Percentiles rank a stretch among this genome's conserved stretches.
phyloP scores from a whole-genome alignment of 2,888 invertebrate genomes.

The Macaria notata region DNA sequence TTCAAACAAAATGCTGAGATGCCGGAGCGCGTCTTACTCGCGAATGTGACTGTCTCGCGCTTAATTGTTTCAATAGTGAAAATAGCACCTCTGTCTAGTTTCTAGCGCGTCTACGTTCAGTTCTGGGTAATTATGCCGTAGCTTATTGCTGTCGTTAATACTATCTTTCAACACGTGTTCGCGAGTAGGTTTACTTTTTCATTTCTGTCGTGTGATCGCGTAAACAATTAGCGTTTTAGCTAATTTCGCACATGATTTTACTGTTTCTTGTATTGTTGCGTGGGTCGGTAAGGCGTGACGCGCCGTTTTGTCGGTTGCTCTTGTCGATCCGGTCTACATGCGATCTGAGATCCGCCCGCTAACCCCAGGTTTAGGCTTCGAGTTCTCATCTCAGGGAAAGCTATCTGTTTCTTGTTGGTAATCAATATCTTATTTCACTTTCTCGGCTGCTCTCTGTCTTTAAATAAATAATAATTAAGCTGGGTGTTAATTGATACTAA shows the following conservation, averaged over 20 bases:
- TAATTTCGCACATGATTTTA: constrained; percentile 53
- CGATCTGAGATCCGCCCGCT: constrained; percentile 60
- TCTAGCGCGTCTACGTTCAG: constrained; percentile 39
- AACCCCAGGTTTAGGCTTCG: constrained; percentile 64
- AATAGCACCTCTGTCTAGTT: constrained; percentile 32
- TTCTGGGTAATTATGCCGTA: constrained; percentile 36
- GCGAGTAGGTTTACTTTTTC: constrained; percentile 9
- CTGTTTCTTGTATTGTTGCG: constrained; percentile 57
- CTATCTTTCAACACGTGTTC: constrained; percentile 4
- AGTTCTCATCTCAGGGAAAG: constrained; percentile 47
- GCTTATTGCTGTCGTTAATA: constrained; percentile 29
- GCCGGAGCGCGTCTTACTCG: constrained; percentile 34
- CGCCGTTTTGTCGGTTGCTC: constrained; percentile 71
- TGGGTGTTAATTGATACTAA: too few relatives aligned
- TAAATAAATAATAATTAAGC: neutral
- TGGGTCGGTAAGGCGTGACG: constrained; percentile 73
- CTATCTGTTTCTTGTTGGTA: constrained; percentile 45
- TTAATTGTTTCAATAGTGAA: constrained; percentile 40
- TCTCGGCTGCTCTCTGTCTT: constrained; percentile 6
- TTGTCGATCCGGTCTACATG: constrained; percentile 78
- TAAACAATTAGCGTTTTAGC: constrained; percentile 43
- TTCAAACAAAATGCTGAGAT: constrained; percentile 53
- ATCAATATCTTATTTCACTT: constrained; percentile 35
- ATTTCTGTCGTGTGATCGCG: constrained; percentile 21
- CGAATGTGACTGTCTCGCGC: constrained; percentile 38